These are phyloP conservation scores for Subanguina moxae DNA, from an alignment of 1,140 invertebrate species.

Conservation along the genomic window DNA sequence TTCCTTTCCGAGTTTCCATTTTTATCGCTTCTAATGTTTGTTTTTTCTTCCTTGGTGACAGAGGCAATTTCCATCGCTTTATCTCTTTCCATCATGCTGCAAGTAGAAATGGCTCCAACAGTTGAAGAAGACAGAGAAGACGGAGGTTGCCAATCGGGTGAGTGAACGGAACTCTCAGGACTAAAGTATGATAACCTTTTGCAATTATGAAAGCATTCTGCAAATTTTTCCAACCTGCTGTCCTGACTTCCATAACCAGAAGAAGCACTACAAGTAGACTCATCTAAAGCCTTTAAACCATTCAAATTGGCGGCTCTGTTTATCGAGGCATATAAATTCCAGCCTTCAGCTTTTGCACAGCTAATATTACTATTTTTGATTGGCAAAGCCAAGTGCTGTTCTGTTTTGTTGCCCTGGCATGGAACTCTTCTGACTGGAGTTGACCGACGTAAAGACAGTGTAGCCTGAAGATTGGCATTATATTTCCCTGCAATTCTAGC, in stretches of 20 bases:
- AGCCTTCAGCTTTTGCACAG: neutral
- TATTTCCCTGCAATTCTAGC: too few relatives aligned
- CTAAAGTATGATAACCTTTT: constrained; percentile 15
- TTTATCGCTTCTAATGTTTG: neutral
- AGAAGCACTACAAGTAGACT: constrained; percentile 28
- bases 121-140: constrained; percentile 3
- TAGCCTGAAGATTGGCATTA: too few relatives aligned
- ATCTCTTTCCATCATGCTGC: constrained; percentile 20
- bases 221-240: constrained; percentile 18
- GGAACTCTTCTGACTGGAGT: neutral
- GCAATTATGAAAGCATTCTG: neutral
- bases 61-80: constrained; percentile 30
- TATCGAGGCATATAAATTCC: constrained; percentile 17
- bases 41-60: neutral
- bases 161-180: constrained; percentile 38
- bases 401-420: too few relatives aligned
- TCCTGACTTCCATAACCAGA: constrained; percentile 35
- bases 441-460: neutral
- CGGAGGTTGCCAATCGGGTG: constrained; percentile 35
- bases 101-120: constrained; percentile 2
- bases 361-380: neutral
- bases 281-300: constrained; percentile 27
- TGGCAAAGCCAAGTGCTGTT: too few relatives aligned
- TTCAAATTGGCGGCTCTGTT: constrained; percentile 9
- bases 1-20: too few relatives aligned